These are phyloP conservation scores for Eulithis testata DNA, from an alignment of 2,888 invertebrate genomes.

Conservation along the genomic window DNA sequence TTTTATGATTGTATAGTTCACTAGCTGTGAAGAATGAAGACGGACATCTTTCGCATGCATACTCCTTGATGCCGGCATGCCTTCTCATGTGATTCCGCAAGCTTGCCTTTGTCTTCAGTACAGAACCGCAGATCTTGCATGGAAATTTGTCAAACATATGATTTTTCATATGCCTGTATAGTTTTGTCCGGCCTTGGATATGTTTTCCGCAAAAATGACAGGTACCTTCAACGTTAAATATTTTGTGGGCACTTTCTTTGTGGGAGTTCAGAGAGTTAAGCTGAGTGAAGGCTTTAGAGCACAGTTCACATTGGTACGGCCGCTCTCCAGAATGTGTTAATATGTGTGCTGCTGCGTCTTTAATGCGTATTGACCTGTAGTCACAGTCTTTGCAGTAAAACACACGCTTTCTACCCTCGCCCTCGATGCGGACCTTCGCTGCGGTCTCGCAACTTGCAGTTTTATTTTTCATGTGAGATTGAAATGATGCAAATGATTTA, in stretches of 20 bases:
- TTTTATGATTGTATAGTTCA: constrained; percentile 66
- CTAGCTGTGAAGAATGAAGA: constrained; percentile 61
- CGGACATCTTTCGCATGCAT: constrained; percentile 68
- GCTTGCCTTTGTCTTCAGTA: constrained; percentile 48
- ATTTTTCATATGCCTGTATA: constrained; percentile 59
- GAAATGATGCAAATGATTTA: constrained; percentile 43
- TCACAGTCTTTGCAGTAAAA: constrained; percentile 56
- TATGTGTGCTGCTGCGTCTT: constrained; percentile 58
- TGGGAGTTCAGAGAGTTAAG: constrained; percentile 61
- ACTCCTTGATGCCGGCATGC: constrained; percentile 62
- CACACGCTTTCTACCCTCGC: constrained; percentile 32
- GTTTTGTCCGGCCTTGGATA: constrained; percentile 56
- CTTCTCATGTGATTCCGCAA: constrained; percentile 60
- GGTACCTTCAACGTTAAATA: constrained; percentile 55
- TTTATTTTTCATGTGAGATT: constrained; percentile 40
- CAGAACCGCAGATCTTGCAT: constrained; percentile 59
- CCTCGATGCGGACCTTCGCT: constrained; percentile 34
- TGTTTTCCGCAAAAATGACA: constrained; percentile 70
- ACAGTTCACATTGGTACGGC: constrained; percentile 62
- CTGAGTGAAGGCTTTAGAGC: constrained; percentile 61
- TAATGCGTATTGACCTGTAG: constrained; percentile 57
- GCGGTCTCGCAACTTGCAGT: constrained; percentile 33
- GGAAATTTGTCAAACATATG: constrained; percentile 50
- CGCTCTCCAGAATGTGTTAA: constrained; percentile 63
- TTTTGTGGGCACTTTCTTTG: constrained; percentile 59